Evolutionary conservation across 2,113 vertebrate species (phyloP), one percentile per base, ranked within the genome.

Genomic region (Brachyistius frenatus): DNA sequence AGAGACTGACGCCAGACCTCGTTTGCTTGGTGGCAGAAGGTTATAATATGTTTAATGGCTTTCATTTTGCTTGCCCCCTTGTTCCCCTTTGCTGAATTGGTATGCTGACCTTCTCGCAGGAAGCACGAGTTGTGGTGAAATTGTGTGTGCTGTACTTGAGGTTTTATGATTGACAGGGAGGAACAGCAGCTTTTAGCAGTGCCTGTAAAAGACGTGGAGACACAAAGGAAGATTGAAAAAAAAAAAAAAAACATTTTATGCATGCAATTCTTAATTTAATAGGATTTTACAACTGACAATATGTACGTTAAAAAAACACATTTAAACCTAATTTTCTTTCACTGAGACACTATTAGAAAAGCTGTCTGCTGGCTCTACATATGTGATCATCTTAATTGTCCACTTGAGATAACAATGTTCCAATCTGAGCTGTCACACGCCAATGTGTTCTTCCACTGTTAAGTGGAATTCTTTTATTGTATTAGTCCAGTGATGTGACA

Each of bases 1-100:
- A 75, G 62, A 76, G 46, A 15, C 60, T 49, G 67, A 64, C 47
- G 32, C 44, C 71, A 56, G 13, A 23, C 15, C 58, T 33, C 57
- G 64, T 54, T 53, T 37, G 11, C 65, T 66, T 49, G 30, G 73
- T n/a, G 53, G 62, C 78, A 60, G 36, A 83, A 73, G 71, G 82
- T 81, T 74, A 65, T 41, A 74, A 63, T 72, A 76, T 64, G 69
- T 84, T 89, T 86, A 83, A 86, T 84, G 62, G 55, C 76, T 83
- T 87, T 89, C 72, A 65, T 86, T 84, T 85, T 11, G 44, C 56
- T 71, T 35, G 7, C 32, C 36, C 37, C 16, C 16, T 15, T 70
- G 67, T 74, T 66, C 31, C 62, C 55, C 71, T 46, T 16, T 41
- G 83, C 56, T 23, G 50, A 73, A 66, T 75, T 74, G 39, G 49